These are phyloP conservation scores for Ctenochaetus hawaiiensis DNA, from an alignment of 2,797 vertebrate genomes.

Conservation along the genomic window DNA sequence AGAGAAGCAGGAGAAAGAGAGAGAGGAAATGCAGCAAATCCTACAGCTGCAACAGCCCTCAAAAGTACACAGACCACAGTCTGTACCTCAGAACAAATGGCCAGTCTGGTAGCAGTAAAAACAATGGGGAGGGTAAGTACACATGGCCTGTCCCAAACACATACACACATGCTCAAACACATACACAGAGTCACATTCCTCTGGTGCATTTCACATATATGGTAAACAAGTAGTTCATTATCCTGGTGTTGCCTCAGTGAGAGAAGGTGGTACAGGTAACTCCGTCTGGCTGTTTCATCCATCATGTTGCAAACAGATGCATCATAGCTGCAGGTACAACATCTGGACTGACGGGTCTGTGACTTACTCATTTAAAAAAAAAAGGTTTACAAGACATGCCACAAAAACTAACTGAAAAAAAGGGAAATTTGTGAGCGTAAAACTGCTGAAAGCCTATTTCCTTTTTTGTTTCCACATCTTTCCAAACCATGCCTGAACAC, in stretches of 20 bases:
- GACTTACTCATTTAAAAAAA: constrained; percentile 12
- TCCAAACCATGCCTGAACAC: constrained; percentile 36
- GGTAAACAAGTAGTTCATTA: constrained; percentile 78
- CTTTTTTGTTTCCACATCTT: constrained; percentile 29
- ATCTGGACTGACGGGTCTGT: constrained; percentile 42
- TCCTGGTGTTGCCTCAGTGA: constrained; percentile 44
- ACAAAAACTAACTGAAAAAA: constrained; percentile 21
- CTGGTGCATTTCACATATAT: constrained; percentile 76
- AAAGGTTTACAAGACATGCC: constrained; percentile 8
- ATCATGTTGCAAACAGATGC: constrained; percentile 69
- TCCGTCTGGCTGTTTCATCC: constrained; percentile 64
- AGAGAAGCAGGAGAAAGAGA: constrained; percentile 56
- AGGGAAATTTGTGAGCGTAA: constrained; percentile 25
- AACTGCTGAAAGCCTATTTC: constrained; percentile 38
- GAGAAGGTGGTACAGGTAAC: constrained; percentile 66
- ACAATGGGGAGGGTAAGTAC: constrained; percentile 78
- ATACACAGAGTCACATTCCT: constrained; percentile 70
- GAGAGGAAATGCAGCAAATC: constrained; percentile 56
- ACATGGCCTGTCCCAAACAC: constrained; percentile 72
- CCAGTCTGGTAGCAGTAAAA: constrained; percentile 77
- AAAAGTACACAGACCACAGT: constrained; percentile 68
- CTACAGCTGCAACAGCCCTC: constrained; percentile 56
- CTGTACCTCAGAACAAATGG: constrained; percentile 75
- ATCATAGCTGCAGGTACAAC: constrained; percentile 61
- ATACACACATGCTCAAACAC: constrained; percentile 52